phyloP scores from a whole-genome alignment of 37 sponge, comb jelly and placozoan genomes.

The Petrosia ficiformis region DNA sequence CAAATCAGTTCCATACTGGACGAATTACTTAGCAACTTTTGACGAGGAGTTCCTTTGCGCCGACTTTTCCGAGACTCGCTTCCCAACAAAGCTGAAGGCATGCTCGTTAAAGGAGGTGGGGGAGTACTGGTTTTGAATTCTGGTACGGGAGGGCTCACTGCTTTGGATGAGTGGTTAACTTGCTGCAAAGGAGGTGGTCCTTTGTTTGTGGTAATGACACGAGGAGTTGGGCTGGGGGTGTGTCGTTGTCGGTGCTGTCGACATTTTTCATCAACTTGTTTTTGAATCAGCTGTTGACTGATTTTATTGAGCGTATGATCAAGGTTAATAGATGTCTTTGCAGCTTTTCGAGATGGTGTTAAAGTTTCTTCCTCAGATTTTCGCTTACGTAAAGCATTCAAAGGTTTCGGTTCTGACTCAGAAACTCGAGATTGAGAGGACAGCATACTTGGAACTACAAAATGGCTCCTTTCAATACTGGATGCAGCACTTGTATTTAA shows the following conservation, averaged over 20 bases:
- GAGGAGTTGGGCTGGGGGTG: neutral
- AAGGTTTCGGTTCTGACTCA: neutral
- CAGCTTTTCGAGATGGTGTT: conserved; percentile 12
- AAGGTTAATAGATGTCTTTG: conserved; percentile 36
- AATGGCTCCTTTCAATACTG: neutral
- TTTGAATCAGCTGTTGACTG: conserved; percentile 25
- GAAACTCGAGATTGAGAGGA: neutral
- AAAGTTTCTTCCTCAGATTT: neutral
- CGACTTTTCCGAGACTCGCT: conserved; percentile 17
- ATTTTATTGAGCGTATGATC: conserved; percentile 47
- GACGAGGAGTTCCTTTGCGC: conserved; percentile 46
- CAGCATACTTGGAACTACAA: conserved; percentile 29
- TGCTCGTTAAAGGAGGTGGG: neutral
- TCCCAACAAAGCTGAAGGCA: neutral
- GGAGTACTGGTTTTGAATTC: neutral
- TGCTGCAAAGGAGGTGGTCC: neutral
- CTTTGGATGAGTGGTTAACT: conserved; percentile 1
- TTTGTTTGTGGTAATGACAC: no score
- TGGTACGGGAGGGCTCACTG: neutral
- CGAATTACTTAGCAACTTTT: no score
- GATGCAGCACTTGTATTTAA: neutral
- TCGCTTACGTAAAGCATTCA: conserved; percentile 23
- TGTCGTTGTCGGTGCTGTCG: neutral
- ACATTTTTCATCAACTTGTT: conserved; percentile 47
- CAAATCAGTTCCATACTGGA: no score